phyloP scores from a whole-genome alignment of 2,797 vertebrate species.

The Strix occidentalis region DNA sequence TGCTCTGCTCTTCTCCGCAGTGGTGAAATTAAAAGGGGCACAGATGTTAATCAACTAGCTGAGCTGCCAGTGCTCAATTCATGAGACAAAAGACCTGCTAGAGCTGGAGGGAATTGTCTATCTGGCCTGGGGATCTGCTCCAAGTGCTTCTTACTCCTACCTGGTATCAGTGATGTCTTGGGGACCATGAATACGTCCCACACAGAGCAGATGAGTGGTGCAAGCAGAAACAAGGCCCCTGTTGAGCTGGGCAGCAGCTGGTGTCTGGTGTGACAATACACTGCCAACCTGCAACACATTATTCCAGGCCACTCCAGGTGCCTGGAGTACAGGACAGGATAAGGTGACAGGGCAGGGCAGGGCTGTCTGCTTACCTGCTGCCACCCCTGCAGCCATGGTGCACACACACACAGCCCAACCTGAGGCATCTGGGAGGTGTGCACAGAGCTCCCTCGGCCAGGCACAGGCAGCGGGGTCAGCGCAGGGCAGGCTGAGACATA shows the following conservation, averaged over 20 bases:
- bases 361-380: neutral
- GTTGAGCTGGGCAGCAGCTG: neutral
- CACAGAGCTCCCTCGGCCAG: neutral
- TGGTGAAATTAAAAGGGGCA: neutral
- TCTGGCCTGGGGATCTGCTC: neutral
- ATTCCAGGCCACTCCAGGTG: neutral
- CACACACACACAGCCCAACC: fast-evolving
- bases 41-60: neutral
- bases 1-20: neutral
- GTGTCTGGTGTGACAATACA: neutral
- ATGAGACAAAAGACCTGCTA: neutral
- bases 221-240: neutral
- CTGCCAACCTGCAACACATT: neutral
- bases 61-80: neutral
- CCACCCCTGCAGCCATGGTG: neutral
- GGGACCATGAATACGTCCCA: neutral
- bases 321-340: neutral
- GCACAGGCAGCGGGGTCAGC: fast-evolving
- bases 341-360: neutral
- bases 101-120: neutral
- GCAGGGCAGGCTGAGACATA: neutral
- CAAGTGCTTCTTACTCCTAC: neutral
- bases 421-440: neutral
- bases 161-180: neutral
- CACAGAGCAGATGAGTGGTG: neutral